These are phyloP conservation scores for Ranitomeya variabilis DNA, from an alignment of 2,113 vertebrate species.

Conservation along the genomic window DNA sequence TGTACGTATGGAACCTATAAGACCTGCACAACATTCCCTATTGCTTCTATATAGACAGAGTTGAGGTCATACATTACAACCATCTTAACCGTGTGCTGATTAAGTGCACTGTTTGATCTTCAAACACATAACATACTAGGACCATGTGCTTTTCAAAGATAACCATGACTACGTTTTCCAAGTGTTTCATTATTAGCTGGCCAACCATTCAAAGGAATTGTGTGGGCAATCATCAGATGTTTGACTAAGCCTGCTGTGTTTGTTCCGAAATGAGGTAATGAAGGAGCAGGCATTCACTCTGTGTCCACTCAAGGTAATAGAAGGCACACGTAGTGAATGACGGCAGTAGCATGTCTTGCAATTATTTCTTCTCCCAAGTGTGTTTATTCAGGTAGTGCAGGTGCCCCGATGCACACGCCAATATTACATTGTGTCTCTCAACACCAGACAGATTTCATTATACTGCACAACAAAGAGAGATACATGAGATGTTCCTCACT, in stretches of 20 bases:
- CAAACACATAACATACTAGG: conserved; percentile 34
- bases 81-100: background rate
- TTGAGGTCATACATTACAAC: background rate
- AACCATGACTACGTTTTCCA: conserved; percentile 12
- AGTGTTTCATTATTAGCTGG: conserved; percentile 33
- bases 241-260: conserved; percentile 41
- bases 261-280: conserved; percentile 36
- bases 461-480: background rate
- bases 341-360: background rate
- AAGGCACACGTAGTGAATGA: conserved; percentile 13
- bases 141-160: conserved; percentile 28
- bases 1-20: background rate
- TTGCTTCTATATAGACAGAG: background rate
- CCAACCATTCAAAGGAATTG: conserved; percentile 29
- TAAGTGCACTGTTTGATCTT: conserved; percentile 22
- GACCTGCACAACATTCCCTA: background rate
- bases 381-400: conserved; percentile 22
- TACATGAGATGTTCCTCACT: background rate
- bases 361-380: conserved; percentile 14
- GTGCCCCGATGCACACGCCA: conserved; percentile 15
- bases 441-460: conserved; percentile 1
- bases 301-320: background rate
- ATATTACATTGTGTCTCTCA: background rate
- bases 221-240: conserved; percentile 33
- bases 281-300: background rate